Evolutionary conservation across 1,140 invertebrate genomes (phyloP), one percentile per base, ranked within the genome.

Genomic region (Tetragonula clypearis): DNA sequence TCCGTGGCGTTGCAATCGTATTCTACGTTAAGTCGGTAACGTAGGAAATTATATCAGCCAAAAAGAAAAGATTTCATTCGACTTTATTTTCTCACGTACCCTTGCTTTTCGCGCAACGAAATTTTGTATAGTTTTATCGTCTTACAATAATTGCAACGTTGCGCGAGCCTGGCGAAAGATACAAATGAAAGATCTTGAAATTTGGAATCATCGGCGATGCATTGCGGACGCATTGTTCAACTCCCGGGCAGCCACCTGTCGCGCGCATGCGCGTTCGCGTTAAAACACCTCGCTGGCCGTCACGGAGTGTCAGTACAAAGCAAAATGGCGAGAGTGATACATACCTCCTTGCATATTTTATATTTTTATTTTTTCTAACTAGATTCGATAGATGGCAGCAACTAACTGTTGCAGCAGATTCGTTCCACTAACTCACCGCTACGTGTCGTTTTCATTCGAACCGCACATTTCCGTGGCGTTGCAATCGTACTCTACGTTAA

Each of bases 251-350:
- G 90, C 84, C 90, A 91, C 90, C 90, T 91, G 90, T 91, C 90
- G 84, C 83, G 87, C 90, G 90, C 90, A 90, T 86, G 90, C 89
- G 90, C 82, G 26, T 23, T n/a, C 19, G 17, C 17, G 55, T 35
- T 71, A 83, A 78, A 74, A 86, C 87, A 90, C 89, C 85, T 88
- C 85, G 65, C 72, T 35, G 87, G n/a, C 66, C 66, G 84, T 71
- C 60, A 62, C 69, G 55, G 68, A 86, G 76, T 77, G 65, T 79
- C 80, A 90, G 89, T 89, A 79, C 85, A 83, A 91, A 90, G 66
- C 88, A 91, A 91, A 90, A 91, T 91, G 90, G 90, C 90, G 90
- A 88, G 88, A n/a, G 79, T 41, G n/a, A n/a, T n/a, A n/a, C n/a
- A n/a, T n/a, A n/a, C n/a, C n/a, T n/a, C n/a, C n/a, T n/a, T n/a